phyloP scores from a whole-genome alignment of 1,140 invertebrate species.

The Chironomus tepperi region DNA sequence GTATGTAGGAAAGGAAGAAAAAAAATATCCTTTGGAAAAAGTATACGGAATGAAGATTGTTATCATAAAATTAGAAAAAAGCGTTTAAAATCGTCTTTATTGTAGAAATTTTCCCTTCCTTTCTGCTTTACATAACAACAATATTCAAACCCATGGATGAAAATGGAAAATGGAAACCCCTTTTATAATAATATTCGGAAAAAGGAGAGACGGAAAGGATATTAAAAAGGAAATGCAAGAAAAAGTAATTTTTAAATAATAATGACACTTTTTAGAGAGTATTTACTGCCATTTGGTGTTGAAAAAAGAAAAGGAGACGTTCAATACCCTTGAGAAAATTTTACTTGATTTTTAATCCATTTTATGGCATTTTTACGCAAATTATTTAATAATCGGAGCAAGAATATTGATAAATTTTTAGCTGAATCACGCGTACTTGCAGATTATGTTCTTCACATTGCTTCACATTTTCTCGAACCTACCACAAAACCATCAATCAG shows the following conservation, averaged over 20 bases:
- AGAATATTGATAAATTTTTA: too few species aligned
- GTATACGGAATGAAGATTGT: not conserved
- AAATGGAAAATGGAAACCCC: not conserved
- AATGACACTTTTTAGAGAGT: conserved; percentile 22
- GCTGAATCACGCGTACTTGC: too few species aligned
- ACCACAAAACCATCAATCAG: too few species aligned
- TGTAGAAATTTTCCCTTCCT: not conserved
- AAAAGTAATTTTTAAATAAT: conserved; percentile 24
- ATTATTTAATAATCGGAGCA: too few species aligned
- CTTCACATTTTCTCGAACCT: too few species aligned
- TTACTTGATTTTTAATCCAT: too few species aligned
- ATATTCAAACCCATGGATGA: not conserved
- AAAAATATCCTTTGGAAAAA: not conserved
- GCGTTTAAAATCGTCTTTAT: conserved; percentile 20
- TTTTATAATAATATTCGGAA: not conserved
- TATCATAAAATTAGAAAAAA: conserved; percentile 24
- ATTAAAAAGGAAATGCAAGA: conserved; percentile 22
- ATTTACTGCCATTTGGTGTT: conserved; percentile 18
- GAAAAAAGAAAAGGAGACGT: not conserved
- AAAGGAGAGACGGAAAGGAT: conserved; percentile 16
- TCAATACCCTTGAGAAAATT: not conserved
- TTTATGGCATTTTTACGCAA: too few species aligned
- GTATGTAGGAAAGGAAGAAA: not conserved
- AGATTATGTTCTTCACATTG: too few species aligned
- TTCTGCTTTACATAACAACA: not conserved